Conservation (phyloP, 2,888 invertebrate genomes). For the Meganola albula region DNA sequence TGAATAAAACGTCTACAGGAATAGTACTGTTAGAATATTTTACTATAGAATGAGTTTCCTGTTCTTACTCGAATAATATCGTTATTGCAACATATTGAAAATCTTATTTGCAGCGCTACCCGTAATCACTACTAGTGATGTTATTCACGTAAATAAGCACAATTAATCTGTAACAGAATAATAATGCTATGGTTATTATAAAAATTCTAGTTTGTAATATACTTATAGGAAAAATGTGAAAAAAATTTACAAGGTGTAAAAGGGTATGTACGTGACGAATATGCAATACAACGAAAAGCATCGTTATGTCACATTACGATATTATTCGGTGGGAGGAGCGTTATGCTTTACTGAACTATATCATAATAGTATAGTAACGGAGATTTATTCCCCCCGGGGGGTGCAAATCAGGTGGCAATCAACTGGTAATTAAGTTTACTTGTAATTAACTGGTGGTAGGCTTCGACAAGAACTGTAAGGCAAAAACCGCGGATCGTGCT, state of each 20-base stretch:
- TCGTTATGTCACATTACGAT: background rate
- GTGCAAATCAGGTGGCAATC: no score
- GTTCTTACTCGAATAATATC: background rate
- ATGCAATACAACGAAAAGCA: background rate
- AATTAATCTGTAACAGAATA: background rate
- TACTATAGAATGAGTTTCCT: background rate
- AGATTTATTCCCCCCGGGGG: no score
- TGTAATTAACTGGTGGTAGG: no score
- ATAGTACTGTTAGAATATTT: background rate
- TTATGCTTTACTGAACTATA: no score
- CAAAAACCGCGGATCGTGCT: no score
- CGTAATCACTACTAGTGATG: background rate
- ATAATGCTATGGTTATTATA: conserved; percentile 1
- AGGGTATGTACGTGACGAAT: background rate
- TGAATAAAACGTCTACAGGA: background rate
- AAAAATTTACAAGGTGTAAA: background rate
- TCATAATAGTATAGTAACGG: no score
- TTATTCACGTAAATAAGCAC: background rate
- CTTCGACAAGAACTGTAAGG: no score
- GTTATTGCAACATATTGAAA: conserved; percentile 1
- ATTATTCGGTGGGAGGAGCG: background rate
- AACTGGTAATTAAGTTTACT: no score
- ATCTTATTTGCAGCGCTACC: background rate
- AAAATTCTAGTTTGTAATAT: conserved; percentile 1
- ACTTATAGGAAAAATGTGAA: background rate